Base-by-base conservation (phyloP, 2,888 invertebrate genomes). In the Tolmerus cingulatus region DNA sequence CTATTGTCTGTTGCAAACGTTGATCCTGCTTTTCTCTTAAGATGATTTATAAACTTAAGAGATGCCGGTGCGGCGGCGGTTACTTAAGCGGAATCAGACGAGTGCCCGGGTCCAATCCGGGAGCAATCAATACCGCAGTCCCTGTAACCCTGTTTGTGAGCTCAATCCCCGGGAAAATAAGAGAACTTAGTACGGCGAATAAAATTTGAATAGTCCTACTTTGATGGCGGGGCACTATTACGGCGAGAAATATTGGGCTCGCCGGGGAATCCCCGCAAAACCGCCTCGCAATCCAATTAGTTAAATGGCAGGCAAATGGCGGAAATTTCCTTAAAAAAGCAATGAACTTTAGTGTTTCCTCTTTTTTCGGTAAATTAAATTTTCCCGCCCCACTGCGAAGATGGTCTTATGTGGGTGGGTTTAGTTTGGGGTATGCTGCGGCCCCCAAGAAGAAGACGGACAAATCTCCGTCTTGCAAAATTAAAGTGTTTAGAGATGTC, bases 281-380 rank as follows among this genome's bases (percentile, higher is more conserved):
- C 74, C 27, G 27, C 74, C 85, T 43, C 40, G 74, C 85, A 85
- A 85, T 85, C 85, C 74, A 85, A 85, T 85, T 85, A 85, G 74
- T 43, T 40, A 74, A 85, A 85, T 85, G 85, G 85, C 46, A 85
- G 85, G 85, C 85, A 46, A 85, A 74, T 85, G 85, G 85, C n/a
- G 43, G 40, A 85, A 85, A 85, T 85, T 85, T 85, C 74, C 85
- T 74, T 85, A 85, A 85, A 85, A 85, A 85, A 74, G 74, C 85
- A 40, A 85, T 85, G 85, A 85, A 85, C 74, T 85, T 85, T 85
- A 85, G 74, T 74, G 85, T 85, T 85, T 85, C 74, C 43, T 85
- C 74, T 85, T 85, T 85, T 85, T 85, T 85, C 85, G 85, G 85
- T 85, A 85, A 85, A 85, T 85, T 85, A 85, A 85, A 85, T 85